phyloP scores from a whole-genome alignment of 2,888 invertebrate species.

The Heliconius ismenius region DNA sequence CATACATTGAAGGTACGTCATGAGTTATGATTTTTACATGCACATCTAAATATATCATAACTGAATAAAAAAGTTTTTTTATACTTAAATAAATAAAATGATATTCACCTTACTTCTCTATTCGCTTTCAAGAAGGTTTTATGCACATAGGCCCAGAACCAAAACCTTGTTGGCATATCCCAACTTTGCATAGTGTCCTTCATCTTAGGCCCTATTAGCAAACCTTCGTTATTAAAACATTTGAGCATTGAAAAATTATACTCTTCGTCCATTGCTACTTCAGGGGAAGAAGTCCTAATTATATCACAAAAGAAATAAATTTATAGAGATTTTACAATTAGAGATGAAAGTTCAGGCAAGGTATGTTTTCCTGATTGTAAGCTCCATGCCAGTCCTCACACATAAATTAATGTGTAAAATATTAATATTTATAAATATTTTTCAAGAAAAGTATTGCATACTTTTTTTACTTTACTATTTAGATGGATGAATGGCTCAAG shows the following conservation, averaged over 20 bases:
- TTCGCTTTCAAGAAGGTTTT: constrained; percentile 69
- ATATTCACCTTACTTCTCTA: constrained; percentile 61
- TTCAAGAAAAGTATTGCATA: too few species aligned
- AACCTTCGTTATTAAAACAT: constrained; percentile 87
- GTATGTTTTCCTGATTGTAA: too few species aligned
- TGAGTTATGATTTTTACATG: too few species aligned
- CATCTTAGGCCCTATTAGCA: constrained; percentile 88
- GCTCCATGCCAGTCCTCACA: too few species aligned
- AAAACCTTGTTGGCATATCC: constrained; percentile 94
- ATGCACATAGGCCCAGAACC: constrained; percentile 91
- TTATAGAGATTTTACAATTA: not conserved
- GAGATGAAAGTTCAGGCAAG: too few species aligned
- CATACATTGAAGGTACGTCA: too few species aligned
- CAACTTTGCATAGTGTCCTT: constrained; percentile 90
- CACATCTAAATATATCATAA: too few species aligned
- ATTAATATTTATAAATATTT: too few species aligned
- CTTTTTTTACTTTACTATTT: too few species aligned
- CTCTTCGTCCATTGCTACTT: constrained; percentile 66
- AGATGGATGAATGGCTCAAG: too few species aligned
- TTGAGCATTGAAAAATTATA: constrained; percentile 87
- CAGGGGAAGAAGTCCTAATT: constrained; percentile 50
- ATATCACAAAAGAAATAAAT: not conserved
- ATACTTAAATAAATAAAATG: not conserved
- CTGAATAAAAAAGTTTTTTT: too few species aligned
- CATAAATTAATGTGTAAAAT: too few species aligned